These are phyloP conservation scores for Eurystomus gularis DNA, from an alignment of 2,113 vertebrate genomes.

Conservation along the genomic window DNA sequence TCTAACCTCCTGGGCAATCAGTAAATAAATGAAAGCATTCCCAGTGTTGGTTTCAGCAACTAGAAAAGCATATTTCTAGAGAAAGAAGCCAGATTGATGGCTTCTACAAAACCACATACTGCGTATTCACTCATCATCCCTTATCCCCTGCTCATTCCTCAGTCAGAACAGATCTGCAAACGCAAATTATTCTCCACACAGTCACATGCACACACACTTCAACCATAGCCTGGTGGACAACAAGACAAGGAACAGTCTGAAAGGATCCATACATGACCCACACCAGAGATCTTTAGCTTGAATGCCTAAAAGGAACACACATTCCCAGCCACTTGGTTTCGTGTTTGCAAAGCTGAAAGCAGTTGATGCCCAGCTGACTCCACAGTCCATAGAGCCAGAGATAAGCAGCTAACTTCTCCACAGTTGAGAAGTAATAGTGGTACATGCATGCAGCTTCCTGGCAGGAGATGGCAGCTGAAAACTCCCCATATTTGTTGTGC, in stretches of 20 bases:
- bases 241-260: background rate
- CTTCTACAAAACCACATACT: background rate
- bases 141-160: background rate
- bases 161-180: background rate
- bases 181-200: background rate
- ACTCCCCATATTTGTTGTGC: background rate
- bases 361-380: constrained; percentile 19
- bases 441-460: background rate
- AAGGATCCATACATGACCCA: background rate
- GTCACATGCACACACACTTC: background rate
- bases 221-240: background rate
- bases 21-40: background rate
- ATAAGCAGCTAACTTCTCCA: background rate
- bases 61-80: background rate
- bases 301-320: background rate
- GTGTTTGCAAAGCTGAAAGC: constrained; percentile 39
- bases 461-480: background rate
- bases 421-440: background rate
- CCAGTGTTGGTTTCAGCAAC: background rate
- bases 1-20: background rate
- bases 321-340: background rate
- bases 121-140: background rate
- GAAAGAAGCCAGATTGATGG: background rate
- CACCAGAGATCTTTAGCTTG: constrained; percentile 17
- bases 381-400: background rate